phyloP scores from a whole-genome alignment of 2,797 vertebrate genomes.

The Liasis olivaceus region DNA sequence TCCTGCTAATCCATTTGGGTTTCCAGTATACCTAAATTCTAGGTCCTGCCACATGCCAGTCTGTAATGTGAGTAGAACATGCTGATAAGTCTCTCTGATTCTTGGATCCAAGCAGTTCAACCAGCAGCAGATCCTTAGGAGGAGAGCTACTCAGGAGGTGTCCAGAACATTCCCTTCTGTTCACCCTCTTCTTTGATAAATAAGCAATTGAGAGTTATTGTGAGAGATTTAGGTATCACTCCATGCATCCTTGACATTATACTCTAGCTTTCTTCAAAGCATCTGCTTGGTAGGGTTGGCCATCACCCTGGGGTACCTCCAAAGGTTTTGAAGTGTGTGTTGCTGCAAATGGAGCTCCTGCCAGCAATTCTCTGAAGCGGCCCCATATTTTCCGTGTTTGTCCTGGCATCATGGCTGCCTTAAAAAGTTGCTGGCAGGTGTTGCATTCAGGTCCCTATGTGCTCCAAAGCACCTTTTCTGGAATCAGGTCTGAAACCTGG shows the following conservation, averaged over 20 bases:
- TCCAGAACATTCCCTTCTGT: not conserved
- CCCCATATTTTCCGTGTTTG: too few relatives aligned
- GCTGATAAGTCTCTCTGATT: not conserved
- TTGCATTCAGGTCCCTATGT: too few relatives aligned
- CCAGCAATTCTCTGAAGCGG: too few relatives aligned
- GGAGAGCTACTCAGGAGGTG: not conserved
- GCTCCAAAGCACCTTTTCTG: too few relatives aligned
- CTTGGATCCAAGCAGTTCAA: not conserved
- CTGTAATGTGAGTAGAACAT: not conserved
- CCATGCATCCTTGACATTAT: not conserved
- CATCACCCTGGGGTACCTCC: not conserved
- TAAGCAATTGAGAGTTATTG: not conserved
- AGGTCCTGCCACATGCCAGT: not conserved
- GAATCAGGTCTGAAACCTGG: not conserved
- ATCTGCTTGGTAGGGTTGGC: not conserved
- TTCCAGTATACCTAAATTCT: not conserved
- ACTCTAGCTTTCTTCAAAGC: not conserved
- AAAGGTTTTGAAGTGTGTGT: not conserved
- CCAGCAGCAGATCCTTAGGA: not conserved
- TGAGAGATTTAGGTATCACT: not conserved
- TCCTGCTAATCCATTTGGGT: not conserved
- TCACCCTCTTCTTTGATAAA: not conserved
- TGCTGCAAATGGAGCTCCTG: too few relatives aligned
- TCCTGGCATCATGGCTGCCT: too few relatives aligned
- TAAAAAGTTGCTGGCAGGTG: too few relatives aligned